Base-by-base conservation (phyloP, 1,140 invertebrate genomes). In the Drosophila tristis region DNA sequence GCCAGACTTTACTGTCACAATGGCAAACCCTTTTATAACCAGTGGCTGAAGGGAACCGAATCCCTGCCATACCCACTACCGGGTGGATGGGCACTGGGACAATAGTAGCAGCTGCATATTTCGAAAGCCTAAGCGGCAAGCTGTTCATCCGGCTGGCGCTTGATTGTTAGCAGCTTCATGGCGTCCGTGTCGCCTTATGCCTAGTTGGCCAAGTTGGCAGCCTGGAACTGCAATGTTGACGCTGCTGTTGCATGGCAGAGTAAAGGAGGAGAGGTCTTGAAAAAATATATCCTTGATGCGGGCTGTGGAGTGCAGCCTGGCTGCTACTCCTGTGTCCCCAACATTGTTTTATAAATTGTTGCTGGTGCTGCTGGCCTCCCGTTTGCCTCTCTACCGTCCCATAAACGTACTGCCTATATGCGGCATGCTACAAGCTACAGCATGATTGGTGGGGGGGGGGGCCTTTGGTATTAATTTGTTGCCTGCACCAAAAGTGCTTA, bases 141-240 rank as follows among this genome's bases (percentile, higher is more conserved):
- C 78, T 81, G 82, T 84, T 82, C 75, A 75, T 75, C 78, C 70
- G 75, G 84, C 82, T 86, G 81, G 65, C 59, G 78, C 78, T 79
- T 73, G 66, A 75, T 82, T 89, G 82, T 82, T 82, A 82, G 71
- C 70, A 48, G 49, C 16, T 73, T 35, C 45, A 54, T 29, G 51
- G 26, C 11, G 48, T 20, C 54, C 48, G 26, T 62, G 43, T 62
- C 51, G 57, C 39, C 35, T 60, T 65, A 47, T 73, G 66, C 73
- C 60, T 87, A 87, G 82, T 87, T 89, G 84, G 82, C 75, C 82
- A 75, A 70, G 74, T 66, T 57, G 84, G 75, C 78, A 85, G 66
- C 16, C 9, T 48, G 15, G 3, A 42, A 74, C 75, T 87, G 82
- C 78, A 82, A 89, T 87, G 82, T 87, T 82, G 78, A 82, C 78